phyloP scores from a whole-genome alignment of 2,113 vertebrate genomes.

The Alligator sinensis region DNA sequence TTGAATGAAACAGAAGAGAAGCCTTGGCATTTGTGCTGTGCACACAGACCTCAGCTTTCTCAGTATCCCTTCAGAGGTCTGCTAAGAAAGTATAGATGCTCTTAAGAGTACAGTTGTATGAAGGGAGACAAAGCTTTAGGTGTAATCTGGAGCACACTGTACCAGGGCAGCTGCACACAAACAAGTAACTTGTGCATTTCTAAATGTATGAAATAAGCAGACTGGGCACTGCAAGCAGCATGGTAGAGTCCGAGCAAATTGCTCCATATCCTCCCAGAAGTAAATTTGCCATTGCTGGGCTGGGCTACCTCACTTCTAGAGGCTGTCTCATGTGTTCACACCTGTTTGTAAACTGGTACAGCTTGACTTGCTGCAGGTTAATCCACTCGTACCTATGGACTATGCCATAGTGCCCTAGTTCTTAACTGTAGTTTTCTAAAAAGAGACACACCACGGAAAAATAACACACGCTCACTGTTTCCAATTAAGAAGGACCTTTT shows the following conservation, averaged over 20 bases:
- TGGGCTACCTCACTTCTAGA: no score
- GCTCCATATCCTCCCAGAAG: no score
- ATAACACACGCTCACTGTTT: conserved; percentile 53
- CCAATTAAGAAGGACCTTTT: conserved; percentile 44
- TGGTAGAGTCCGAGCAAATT: no score
- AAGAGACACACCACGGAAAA: conserved; percentile 37
- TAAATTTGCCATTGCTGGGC: no score
- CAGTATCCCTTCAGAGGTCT: not conserved
- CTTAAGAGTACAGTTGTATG: not conserved
- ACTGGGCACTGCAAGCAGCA: no score
- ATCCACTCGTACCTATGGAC: not conserved
- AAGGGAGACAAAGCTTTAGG: no score
- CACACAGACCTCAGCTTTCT: not conserved
- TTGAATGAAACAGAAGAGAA: not conserved
- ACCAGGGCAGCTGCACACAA: no score
- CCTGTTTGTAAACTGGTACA: not conserved
- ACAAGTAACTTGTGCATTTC: no score
- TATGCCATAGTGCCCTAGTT: not conserved
- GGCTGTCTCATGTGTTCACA: no score
- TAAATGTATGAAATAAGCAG: no score
- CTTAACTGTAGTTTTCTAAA: not conserved
- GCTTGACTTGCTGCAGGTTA: not conserved
- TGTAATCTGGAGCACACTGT: no score
- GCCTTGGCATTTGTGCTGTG: accelerated
- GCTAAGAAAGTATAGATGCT: not conserved